Conservation (phyloP, 1,140 invertebrate species). For the Popillia japonica region DNA sequence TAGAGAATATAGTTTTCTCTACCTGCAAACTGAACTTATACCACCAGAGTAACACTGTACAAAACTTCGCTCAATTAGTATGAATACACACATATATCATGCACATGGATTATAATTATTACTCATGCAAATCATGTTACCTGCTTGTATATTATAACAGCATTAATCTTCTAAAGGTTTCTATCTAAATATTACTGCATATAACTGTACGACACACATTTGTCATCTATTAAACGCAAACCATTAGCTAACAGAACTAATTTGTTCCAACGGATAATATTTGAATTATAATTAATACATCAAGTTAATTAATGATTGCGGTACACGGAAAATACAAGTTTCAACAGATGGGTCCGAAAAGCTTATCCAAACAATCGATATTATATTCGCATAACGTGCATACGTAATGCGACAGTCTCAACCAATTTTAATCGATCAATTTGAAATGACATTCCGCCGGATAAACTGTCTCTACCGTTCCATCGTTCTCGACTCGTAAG, state of each 20-base stretch:
- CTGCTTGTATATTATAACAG: not conserved
- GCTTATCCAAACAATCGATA: not conserved
- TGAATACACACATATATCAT: too few species aligned
- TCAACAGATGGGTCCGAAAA: not conserved
- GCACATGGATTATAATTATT: too few species aligned
- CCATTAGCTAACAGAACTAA: not conserved
- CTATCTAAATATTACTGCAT: not conserved
- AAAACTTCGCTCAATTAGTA: too few species aligned
- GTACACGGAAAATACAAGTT: not conserved
- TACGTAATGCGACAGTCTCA: not conserved
- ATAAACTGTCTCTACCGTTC: too few species aligned
- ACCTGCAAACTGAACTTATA: too few species aligned
- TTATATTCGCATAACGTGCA: not conserved
- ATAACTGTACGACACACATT: not conserved
- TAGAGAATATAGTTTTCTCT: too few species aligned
- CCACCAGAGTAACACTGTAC: too few species aligned
- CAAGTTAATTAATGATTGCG: constrained; percentile 7
- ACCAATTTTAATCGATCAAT: not conserved
- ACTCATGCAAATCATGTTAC: too few species aligned
- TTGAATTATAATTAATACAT: not conserved
- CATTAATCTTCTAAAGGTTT: not conserved
- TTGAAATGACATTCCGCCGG: too few species aligned
- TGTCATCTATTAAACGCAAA: not conserved
- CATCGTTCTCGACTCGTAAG: too few species aligned
- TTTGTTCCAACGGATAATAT: not conserved